Percentiles rank a stretch among this genome's conserved stretches.
Conservation (phyloP, 2,888 invertebrate species). For the Xestia c-nigrum region DNA sequence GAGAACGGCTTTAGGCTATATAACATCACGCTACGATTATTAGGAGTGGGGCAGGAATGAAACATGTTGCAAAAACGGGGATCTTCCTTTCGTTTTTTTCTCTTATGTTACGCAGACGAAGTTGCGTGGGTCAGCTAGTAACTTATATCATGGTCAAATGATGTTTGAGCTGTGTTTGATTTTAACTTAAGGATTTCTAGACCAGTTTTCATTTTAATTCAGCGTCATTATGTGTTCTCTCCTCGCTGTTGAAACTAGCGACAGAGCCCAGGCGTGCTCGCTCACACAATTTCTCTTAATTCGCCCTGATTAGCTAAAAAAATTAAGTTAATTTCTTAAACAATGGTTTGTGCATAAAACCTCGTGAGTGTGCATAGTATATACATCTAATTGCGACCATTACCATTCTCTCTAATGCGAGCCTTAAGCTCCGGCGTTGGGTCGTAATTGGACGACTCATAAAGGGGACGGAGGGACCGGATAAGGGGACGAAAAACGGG, state of each 20-base stretch:
- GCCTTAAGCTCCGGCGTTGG: slow-evolving; percentile 87
- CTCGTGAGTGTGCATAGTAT: slow-evolving; percentile 58
- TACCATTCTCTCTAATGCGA: slow-evolving; percentile 81
- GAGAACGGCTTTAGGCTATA: no score
- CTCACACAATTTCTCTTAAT: not conserved
- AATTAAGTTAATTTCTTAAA: slow-evolving; percentile 56
- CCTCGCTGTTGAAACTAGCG: not conserved
- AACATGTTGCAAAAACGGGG: no score
- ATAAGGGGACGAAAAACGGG: slow-evolving; percentile 85
- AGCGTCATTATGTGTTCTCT: not conserved
- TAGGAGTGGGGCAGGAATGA: no score
- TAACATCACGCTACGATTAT: no score
- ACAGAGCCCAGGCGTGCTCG: not conserved
- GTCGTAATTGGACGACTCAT: slow-evolving; percentile 89
- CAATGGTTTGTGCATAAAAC: slow-evolving; percentile 57
- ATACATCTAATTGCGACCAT: slow-evolving; percentile 78
- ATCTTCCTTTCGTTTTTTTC: no score
- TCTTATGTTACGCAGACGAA: no score
- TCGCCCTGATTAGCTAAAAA: slow-evolving; percentile 30
- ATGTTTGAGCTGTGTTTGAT: not conserved
- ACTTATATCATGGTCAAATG: not conserved
- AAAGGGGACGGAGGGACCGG: slow-evolving; percentile 87
- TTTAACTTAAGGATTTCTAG: not conserved
- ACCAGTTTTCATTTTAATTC: not conserved
- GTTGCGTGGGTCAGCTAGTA: no score